Evolutionary conservation across 1,140 invertebrate species (phyloP).

Genomic region (Periplaneta americana): DNA sequence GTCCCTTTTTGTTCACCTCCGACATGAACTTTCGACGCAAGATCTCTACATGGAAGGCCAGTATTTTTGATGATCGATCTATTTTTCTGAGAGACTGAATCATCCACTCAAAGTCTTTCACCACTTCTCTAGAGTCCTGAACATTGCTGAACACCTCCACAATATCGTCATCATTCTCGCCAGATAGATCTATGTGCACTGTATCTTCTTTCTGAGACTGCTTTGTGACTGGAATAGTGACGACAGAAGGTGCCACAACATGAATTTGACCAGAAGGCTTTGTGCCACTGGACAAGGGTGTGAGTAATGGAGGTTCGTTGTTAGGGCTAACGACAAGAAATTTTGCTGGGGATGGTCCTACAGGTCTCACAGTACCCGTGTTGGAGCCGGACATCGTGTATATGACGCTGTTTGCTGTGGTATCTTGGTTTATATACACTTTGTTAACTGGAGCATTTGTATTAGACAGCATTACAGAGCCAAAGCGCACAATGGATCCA

Average conservation of each 20-base stretch:
- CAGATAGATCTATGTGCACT: neutral
- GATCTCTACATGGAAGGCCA: neutral
- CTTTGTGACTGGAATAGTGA: too few relatives aligned
- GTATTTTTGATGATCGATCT: neutral
- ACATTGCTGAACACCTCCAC: neutral
- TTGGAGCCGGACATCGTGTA: neutral
- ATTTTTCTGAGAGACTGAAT: neutral
- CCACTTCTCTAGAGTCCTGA: neutral
- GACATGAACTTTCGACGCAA: neutral
- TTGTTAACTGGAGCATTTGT: neutral
- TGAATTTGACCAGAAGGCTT: neutral
- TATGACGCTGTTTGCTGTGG: neutral
- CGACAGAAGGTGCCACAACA: neutral
- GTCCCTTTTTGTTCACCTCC: neutral
- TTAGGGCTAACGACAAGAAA: too few relatives aligned
- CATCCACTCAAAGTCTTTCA: neutral
- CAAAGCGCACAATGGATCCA: too few relatives aligned
- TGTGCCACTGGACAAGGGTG: neutral
- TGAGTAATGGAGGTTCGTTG: neutral
- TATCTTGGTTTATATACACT: neutral
- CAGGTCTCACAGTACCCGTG: neutral
- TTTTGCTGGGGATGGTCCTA: neutral
- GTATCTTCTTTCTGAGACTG: neutral
- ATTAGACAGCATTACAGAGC: too few relatives aligned
- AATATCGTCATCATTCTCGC: neutral